Base-by-base conservation (phyloP, 2,888 invertebrate genomes). In the Polyommatus icarus region DNA sequence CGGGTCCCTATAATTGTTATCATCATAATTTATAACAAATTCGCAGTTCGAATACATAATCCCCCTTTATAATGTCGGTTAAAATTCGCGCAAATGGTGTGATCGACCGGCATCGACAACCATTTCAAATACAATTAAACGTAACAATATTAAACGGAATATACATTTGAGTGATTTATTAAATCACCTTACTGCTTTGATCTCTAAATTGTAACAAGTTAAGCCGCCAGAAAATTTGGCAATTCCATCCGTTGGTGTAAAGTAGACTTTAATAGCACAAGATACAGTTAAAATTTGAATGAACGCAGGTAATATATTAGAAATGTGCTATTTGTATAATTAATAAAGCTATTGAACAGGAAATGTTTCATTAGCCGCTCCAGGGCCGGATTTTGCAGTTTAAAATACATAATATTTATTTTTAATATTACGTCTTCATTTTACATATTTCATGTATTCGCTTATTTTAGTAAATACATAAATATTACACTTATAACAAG, bases 311-410 rank as follows among this genome's bases (percentile, higher is more conserved):
- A 46, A 72, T 72, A 46, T 73, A 46, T 40, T 40, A 73, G 73
- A 40, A 73, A 73, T 46, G 20, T 40, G 73, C 73, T 73, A 20
- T 73, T 73, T 73, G 73, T 73, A 46, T 73, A 73, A 73, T 73
- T 73, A 72, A 73, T 73, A 73, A 73, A 73, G 73, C 73, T 73
- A 73, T 73, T 73, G 73, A 73, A 73, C 73, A 73, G 73, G 73
- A 73, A 73, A 73, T 73, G 73, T 73, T 73, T 73, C 73, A 73
- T 73, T 73, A 73, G 73, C 73, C 15, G n/a, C 12, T 1, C 10
- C 73, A 46, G 73, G 46, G 12, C 73, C 73, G 73, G 20, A 73
- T 40, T 20, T 46, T 24, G 20, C 7, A n/a, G 24, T 59, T 61
- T 61, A 24, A 29, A 24, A 4, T 61, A 61, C 12, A 24, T 24